A percentile compares a stretch with the other conserved stretches of the same genome.
phyloP scores from a whole-genome alignment of 30 jellyfish, hydroid and myxozoan genomes.

The Hydra vulgaris region DNA sequence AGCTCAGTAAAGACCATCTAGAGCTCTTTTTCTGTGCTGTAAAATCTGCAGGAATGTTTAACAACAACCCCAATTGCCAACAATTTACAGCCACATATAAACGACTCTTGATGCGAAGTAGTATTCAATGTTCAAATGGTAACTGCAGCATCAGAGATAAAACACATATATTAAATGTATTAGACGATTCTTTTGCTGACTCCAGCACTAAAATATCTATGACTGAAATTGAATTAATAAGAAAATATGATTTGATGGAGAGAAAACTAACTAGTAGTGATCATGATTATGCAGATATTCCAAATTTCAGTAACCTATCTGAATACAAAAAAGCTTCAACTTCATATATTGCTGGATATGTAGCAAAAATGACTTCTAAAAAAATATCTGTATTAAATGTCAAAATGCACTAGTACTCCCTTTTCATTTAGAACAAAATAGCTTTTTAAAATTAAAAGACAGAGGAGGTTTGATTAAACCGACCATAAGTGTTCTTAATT shows the following conservation, averaged over 20 bases:
- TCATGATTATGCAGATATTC: constrained; percentile 39
- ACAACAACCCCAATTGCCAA: constrained; percentile 41
- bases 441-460: constrained; percentile 35
- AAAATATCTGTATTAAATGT: constrained; percentile 1
- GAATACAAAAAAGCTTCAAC: constrained; percentile 39
- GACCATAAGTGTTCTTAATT: constrained; percentile 27
- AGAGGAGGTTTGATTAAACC: constrained; percentile 41
- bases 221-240: constrained; percentile 22
- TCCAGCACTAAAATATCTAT: background rate
- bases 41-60: constrained; percentile 36
- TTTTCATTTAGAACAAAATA: background rate
- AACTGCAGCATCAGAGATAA: background rate
- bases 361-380: constrained; percentile 20
- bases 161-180: background rate
- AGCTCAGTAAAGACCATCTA: too few species aligned
- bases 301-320: constrained; percentile 21
- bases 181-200: background rate
- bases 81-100: constrained; percentile 21
- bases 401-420: constrained; percentile 1
- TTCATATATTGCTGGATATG: constrained; percentile 48
- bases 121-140: background rate
- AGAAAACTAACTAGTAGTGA: constrained; percentile 15
- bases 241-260: constrained; percentile 30
- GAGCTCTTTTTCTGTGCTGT: constrained; percentile 51
- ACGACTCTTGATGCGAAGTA: constrained; percentile 18